Evolutionary conservation across 2,888 invertebrate species (phyloP).

Genomic region (Byasa hedistus): DNA sequence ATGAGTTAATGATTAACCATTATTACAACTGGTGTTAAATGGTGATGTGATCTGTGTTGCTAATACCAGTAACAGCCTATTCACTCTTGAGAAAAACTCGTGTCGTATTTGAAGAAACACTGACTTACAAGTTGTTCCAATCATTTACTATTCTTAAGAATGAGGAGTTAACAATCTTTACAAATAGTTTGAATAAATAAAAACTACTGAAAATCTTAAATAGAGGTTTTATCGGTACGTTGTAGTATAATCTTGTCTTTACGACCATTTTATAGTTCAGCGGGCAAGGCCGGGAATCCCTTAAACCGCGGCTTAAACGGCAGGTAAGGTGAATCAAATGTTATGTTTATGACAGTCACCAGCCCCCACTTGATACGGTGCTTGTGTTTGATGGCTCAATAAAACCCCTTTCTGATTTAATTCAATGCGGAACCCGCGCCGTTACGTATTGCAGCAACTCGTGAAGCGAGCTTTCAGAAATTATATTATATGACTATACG

Average conservation of each 20-base stretch:
- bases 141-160: too few relatives aligned
- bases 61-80: not conserved
- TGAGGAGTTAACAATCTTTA: too few relatives aligned
- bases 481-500: not conserved
- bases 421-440: not conserved
- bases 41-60: not conserved
- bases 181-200: too few relatives aligned
- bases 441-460: not conserved
- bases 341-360: constrained; percentile 22
- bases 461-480: not conserved
- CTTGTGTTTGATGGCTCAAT: constrained; percentile 20
- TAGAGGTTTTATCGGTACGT: not conserved
- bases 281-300: constrained; percentile 6
- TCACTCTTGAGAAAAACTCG: too few relatives aligned
- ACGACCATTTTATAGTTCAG: constrained; percentile 15
- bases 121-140: too few relatives aligned
- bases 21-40: not conserved
- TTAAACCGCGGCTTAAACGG: constrained; percentile 19
- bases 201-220: not conserved
- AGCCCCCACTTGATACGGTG: constrained; percentile 11
- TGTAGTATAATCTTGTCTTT: constrained; percentile 7
- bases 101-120: too few relatives aligned
- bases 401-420: constrained; percentile 23
- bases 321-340: constrained; percentile 27
- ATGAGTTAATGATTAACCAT: not conserved